Conservation (phyloP, 2,113 vertebrate genomes). For the Rostratula benghalensis region DNA sequence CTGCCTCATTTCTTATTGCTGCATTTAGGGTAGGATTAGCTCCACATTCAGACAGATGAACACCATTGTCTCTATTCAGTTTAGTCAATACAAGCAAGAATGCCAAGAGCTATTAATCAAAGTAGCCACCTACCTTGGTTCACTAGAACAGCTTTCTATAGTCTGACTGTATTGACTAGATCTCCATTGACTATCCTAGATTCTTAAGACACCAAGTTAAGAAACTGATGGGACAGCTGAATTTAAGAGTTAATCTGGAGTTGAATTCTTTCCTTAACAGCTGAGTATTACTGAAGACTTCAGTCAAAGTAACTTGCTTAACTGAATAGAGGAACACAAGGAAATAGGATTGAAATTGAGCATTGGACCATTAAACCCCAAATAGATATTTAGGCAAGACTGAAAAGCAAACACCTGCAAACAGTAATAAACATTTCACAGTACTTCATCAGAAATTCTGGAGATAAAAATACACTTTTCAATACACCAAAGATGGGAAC, state of each 20-base stretch:
- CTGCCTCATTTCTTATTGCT: neutral
- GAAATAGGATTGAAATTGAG: neutral
- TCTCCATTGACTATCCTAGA: neutral
- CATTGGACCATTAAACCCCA: neutral
- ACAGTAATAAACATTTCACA: neutral
- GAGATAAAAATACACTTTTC: neutral
- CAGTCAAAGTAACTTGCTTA: neutral
- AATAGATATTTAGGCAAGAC: neutral
- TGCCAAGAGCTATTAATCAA: neutral
- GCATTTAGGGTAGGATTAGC: neutral
- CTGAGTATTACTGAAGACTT: neutral
- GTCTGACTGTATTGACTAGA: neutral
- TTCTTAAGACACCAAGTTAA: neutral
- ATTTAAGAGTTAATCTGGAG: neutral
- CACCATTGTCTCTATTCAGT: neutral
- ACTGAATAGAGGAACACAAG: neutral
- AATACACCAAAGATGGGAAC: neutral
- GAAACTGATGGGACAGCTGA: neutral
- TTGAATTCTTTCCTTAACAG: neutral
- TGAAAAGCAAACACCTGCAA: neutral
- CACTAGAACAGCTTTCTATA: neutral
- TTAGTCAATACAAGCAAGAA: neutral
- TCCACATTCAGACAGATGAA: neutral
- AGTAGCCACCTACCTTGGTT: neutral
- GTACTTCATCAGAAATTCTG: neutral